Evolutionary conservation across 2,113 vertebrate genomes (phyloP).

Genomic region (Neolamprologus kungweensis): DNA sequence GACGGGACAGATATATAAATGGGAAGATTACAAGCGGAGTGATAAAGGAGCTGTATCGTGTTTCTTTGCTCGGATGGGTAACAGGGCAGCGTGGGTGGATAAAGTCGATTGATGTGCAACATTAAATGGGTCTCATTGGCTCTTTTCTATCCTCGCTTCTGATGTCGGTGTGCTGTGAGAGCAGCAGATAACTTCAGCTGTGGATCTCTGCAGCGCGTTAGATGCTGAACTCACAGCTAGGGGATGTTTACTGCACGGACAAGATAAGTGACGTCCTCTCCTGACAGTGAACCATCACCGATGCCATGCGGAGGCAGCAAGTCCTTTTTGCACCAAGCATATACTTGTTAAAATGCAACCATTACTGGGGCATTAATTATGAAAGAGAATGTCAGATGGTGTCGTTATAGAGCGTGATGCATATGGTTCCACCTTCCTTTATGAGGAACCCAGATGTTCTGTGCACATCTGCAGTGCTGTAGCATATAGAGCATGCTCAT

Average conservation of each 20-base stretch:
- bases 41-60: constrained; percentile 15
- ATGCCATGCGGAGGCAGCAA: not conserved
- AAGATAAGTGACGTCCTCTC: not conserved
- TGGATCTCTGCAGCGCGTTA: not conserved
- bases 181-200: not conserved
- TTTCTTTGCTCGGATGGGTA: not conserved
- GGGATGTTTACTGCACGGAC: not conserved
- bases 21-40: constrained; percentile 9
- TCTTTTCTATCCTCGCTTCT: not conserved
- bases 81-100: constrained; percentile 23
- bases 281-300: not conserved
- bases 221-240: not conserved
- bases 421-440: not conserved
- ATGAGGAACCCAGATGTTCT: not conserved
- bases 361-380: not conserved
- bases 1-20: not conserved
- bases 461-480: not conserved
- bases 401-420: not conserved
- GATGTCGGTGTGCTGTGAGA: not conserved
- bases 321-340: not conserved
- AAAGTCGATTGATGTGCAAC: constrained; percentile 35
- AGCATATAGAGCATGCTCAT: not conserved
- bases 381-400: not conserved
- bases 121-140: constrained; percentile 35
- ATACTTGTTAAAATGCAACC: not conserved